Evolutionary conservation across 1,140 invertebrate species (phyloP).

Genomic region (Caenorhabditis remanei): DNA sequence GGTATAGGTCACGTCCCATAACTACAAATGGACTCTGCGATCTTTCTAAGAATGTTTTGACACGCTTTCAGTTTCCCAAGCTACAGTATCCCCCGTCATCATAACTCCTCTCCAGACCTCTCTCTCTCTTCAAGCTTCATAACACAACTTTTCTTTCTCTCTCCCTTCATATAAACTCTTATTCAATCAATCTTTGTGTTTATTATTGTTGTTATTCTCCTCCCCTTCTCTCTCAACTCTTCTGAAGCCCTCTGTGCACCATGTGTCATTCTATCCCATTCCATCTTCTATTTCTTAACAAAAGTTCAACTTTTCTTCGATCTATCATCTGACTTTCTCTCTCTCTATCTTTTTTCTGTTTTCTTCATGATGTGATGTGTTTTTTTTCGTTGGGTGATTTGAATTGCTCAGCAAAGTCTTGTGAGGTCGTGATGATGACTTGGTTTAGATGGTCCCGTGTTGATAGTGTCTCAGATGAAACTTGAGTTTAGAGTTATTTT

Average conservation of each 20-base stretch:
- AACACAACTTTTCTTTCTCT: background rate
- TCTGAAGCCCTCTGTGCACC: background rate
- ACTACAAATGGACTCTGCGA: no score
- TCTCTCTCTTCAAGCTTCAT: background rate
- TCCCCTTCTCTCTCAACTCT: background rate
- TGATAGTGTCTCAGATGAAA: no score
- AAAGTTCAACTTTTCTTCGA: constrained; percentile 20
- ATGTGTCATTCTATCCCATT: background rate
- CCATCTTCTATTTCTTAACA: background rate
- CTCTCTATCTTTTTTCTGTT: background rate
- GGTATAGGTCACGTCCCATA: no score
- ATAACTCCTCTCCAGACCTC: no score
- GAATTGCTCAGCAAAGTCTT: no score
- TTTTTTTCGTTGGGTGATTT: no score
- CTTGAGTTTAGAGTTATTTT: no score
- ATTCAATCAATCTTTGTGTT: constrained; percentile 41
- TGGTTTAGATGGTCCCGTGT: no score
- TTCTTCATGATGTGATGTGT: background rate
- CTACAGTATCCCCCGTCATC: no score
- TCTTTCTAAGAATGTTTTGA: no score
- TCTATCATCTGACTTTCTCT: constrained; percentile 18
- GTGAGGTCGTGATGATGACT: no score
- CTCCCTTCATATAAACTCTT: background rate
- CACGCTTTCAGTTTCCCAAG: no score
- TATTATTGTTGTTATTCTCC: constrained; percentile 42